Conservation (phyloP, 2,113 vertebrate genomes). For the Puma concolor region DNA sequence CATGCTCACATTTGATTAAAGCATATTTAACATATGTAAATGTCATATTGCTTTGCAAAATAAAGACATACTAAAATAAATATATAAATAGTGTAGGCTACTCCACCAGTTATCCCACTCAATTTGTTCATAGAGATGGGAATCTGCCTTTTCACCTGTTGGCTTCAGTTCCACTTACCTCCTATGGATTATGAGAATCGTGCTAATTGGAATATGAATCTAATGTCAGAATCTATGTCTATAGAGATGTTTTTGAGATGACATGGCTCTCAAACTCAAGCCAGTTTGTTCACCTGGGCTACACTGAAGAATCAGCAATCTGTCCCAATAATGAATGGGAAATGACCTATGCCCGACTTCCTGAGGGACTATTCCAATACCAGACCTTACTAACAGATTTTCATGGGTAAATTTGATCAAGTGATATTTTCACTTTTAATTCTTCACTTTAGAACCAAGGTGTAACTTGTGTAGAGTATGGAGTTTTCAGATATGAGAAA, state of each 20-base stretch:
- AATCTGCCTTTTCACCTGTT: background rate
- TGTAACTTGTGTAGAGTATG: background rate
- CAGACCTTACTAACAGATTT: background rate
- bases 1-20: background rate
- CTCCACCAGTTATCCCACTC: background rate
- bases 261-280: background rate
- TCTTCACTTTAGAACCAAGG: background rate
- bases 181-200: background rate
- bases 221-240: background rate
- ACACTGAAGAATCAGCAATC: background rate
- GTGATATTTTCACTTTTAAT: conserved; percentile 1
- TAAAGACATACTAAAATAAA: background rate
- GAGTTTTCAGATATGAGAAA: background rate
- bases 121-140: background rate
- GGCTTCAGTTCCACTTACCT: background rate
- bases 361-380: background rate
- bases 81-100: background rate
- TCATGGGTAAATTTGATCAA: background rate
- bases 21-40: background rate
- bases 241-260: background rate
- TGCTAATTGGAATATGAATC: background rate
- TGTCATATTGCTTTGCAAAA: background rate
- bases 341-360: background rate
- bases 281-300: background rate
- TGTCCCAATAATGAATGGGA: background rate